phyloP scores from a whole-genome alignment of 2,888 invertebrate species.

The Cheilosia impressa region DNA sequence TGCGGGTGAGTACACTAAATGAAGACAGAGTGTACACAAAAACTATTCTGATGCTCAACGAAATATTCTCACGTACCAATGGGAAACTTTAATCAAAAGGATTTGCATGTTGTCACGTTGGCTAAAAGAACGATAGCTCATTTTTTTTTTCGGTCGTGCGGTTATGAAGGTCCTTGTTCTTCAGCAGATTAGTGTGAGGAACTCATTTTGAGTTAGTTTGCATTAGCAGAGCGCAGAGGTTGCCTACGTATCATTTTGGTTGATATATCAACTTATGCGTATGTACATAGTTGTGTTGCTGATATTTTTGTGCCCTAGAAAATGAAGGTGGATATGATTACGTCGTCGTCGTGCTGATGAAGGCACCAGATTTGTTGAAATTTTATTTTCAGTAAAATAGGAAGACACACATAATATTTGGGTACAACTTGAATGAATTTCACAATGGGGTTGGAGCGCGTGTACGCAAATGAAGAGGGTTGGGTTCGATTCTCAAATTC shows the following conservation, averaged over 20 bases:
- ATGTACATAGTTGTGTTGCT: background rate
- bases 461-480: constrained; percentile 54
- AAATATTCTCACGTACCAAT: constrained; percentile 74
- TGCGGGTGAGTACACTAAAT: background rate
- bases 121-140: constrained; percentile 64
- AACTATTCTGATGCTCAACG: constrained; percentile 71
- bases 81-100: constrained; percentile 74
- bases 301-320: background rate
- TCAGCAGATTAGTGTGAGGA: constrained; percentile 67
- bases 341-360: constrained; percentile 34
- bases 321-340: constrained; percentile 47
- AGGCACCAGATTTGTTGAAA: constrained; percentile 33
- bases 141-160: constrained; percentile 20
- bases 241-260: constrained; percentile 62
- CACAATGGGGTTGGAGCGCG: constrained; percentile 38
- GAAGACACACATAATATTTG: background rate
- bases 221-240: constrained; percentile 53
- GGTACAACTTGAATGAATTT: constrained; percentile 44
- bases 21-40: constrained; percentile 53
- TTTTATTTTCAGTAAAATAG: constrained; percentile 27
- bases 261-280: constrained; percentile 35
- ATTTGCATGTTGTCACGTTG: constrained; percentile 75
- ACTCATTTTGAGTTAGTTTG: constrained; percentile 66
- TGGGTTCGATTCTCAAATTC: constrained; percentile 35
- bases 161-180: constrained; percentile 59